Evolutionary conservation across 2,888 invertebrate species (phyloP), one percentile per base, ranked within the genome.

Genomic region (Andrena bucephala): DNA sequence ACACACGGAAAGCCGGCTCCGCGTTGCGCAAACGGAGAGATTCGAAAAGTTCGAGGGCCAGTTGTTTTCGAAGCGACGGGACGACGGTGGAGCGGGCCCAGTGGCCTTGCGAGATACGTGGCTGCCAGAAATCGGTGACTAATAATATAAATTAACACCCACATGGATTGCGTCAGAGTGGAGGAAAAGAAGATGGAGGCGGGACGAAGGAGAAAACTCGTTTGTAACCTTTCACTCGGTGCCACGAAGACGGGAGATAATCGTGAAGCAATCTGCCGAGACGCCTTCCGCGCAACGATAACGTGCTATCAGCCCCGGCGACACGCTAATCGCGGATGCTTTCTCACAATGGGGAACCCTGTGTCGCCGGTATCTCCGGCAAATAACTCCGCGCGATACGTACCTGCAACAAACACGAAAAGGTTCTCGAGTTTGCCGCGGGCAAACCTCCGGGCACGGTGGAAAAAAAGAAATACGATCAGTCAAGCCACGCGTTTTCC

Each of bases 191-290:
- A 16, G 54, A 31, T 2, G 13, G 57, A 31, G 24, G 48, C 33
- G 33, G 33, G 60, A 20, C 10, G 52, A 33, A 60, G 77, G 65
- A 73, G 80, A 81, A 83, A 88, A 87, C 81, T 86, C 83, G 89
- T 85, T 85, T 84, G 83, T 89, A 90, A 89, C 87, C 90, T 90
- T 90, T 90, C 89, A 79, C 89, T 87, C 63, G 66, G 59, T 70
- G 80, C 78, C 68, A 68, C 67, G 69, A 48, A 67, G 71, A 62
- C 59, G 42, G 20, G 50, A 75, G 82, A 84, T 86, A 84, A 86
- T 78, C 79, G 83, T 85, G 86, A 75, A 52, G 83, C 87, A 87
- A 90, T 89, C 87, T 73, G 36, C 48, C 83, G 80, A 5, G 42
- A 87, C 84, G 87, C 84, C 84, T 86, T 85, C 77, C 77, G 78